phyloP scores from a whole-genome alignment of 2,888 invertebrate genomes.

The Melanostoma scalare region DNA sequence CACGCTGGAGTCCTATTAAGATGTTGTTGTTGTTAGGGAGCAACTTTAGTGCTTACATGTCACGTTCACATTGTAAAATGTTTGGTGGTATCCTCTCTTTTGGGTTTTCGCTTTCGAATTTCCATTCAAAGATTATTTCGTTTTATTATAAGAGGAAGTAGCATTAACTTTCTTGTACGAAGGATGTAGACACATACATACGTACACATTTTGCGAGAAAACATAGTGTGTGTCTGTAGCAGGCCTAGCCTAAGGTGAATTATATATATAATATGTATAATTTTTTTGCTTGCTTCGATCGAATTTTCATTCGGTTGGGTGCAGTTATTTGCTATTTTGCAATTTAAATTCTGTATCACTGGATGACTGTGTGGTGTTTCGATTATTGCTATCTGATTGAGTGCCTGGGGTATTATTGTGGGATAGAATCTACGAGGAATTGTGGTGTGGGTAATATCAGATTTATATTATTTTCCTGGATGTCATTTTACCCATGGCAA shows the following conservation, averaged over 20 bases:
- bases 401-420: slow-evolving; percentile 37
- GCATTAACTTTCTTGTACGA: slow-evolving; percentile 16
- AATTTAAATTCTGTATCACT: slow-evolving; percentile 63
- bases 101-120: slow-evolving; percentile 4
- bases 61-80: slow-evolving; percentile 54
- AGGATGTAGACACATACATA: neutral
- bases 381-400: slow-evolving; percentile 63
- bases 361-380: slow-evolving; percentile 42
- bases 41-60: slow-evolving; percentile 33
- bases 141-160: slow-evolving; percentile 23
- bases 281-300: slow-evolving; percentile 18
- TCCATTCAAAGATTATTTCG: slow-evolving; percentile 39
- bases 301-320: slow-evolving; percentile 32
- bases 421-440: slow-evolving; percentile 9
- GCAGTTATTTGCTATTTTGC: slow-evolving; percentile 49
- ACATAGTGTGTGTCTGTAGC: neutral
- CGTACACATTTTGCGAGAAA: neutral
- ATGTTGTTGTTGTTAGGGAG: slow-evolving; percentile 21
- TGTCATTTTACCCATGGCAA: slow-evolving; percentile 18
- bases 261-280: neutral
- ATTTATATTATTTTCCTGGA: slow-evolving; percentile 45
- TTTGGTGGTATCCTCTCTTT: slow-evolving; percentile 13
- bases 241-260: neutral
- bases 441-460: slow-evolving; percentile 17
- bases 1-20: slow-evolving; percentile 58